Evolutionary conservation across 2,888 invertebrate species (phyloP), one percentile per base, ranked within the genome.

Genomic region (Sinhomidia bicolor): DNA sequence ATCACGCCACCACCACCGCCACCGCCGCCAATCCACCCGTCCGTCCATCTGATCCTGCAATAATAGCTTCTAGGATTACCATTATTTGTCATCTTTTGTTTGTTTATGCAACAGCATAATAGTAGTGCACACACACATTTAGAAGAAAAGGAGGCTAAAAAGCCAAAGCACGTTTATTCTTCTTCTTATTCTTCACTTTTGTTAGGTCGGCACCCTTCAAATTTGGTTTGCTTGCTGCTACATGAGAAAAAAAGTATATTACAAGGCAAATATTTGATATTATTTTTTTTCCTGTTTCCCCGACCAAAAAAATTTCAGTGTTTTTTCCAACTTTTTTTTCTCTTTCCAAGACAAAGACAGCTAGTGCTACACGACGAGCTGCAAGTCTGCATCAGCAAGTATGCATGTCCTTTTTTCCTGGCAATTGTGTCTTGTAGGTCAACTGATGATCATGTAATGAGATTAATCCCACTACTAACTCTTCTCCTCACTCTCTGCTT

Each of bases 371-470:
- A n/a, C n/a, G n/a, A n/a, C n/a, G n/a, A n/a, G n/a, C n/a, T n/a
- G n/a, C n/a, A n/a, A n/a, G n/a, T n/a, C n/a, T n/a, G n/a, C n/a
- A n/a, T n/a, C n/a, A n/a, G n/a, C n/a, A n/a, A 7, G 47, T 14
- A 47, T n/a, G n/a, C n/a, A 17, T 5, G 60, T 36, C 36, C 36
- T 36, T 36, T 54, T 83, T 83, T 83, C 36, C 83, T 83, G 83
- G 83, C 83, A 83, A 83, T 83, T 83, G 83, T 71, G 36, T 71
- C 51, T 83, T 83, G 57, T 83, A 83, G 83, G 83, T 71, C 83
- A 83, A 83, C 17, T 71, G 29, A 47, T 47, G 74, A 74, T 51
- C 74, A 47, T 74, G 74, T 74, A 74, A 74, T 83, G 23, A 83
- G 71, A 83, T 83, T 83, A 83, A 83, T 74, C 74, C 74, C 47